Conservation (phyloP, 2,113 vertebrate genomes). For the Myrmophylax atrothorax region DNA sequence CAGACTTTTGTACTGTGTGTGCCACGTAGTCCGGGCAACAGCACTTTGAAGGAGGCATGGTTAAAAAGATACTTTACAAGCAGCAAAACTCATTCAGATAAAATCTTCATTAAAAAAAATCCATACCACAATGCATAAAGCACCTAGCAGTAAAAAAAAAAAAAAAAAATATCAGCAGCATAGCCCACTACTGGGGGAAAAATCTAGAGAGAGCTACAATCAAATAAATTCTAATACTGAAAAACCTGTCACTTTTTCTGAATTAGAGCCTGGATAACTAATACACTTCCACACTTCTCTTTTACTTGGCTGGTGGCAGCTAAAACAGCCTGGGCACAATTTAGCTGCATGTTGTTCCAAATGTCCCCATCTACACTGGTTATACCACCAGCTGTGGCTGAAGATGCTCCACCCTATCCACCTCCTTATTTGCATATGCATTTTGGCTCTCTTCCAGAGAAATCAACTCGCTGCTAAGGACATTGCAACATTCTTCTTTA, state of each 20-base stretch:
- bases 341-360: background rate
- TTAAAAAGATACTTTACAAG: background rate
- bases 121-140: background rate
- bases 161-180: background rate
- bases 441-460: background rate
- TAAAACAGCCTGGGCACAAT: background rate
- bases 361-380: background rate
- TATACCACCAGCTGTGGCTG: background rate
- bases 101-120: background rate
- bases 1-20: background rate
- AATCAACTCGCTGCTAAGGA: background rate
- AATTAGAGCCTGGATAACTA: background rate
- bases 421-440: background rate
- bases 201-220: background rate
- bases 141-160: background rate
- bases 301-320: background rate
- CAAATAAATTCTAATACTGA: background rate
- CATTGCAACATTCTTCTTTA: background rate
- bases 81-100: background rate
- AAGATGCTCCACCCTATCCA: background rate
- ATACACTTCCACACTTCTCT: background rate
- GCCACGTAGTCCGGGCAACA: background rate
- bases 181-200: background rate
- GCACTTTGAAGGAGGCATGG: background rate
- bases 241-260: background rate